Conservation (phyloP, 2,113 vertebrate genomes). For the Scophthalmus maximus region DNA sequence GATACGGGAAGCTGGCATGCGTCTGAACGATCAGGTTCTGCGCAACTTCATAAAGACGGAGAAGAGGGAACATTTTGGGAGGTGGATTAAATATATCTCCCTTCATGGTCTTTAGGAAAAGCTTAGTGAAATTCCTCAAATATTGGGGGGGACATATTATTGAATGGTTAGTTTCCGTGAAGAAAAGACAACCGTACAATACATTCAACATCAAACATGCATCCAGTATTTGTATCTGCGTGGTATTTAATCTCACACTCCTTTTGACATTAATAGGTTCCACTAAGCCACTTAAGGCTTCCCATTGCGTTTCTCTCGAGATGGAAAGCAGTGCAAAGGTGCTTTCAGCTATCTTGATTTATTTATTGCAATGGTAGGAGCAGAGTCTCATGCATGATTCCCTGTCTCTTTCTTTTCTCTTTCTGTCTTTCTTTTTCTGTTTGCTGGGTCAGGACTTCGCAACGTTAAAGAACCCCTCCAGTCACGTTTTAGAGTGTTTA, state of each 20-base stretch:
- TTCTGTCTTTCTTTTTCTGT: background rate
- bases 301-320: background rate
- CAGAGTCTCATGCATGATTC: background rate
- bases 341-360: background rate
- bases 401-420: background rate
- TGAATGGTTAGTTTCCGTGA: too few species aligned
- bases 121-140: background rate
- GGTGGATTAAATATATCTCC: background rate
- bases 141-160: background rate
- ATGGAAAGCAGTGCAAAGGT: background rate
- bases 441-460: too few species aligned
- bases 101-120: background rate
- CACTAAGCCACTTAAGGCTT: background rate
- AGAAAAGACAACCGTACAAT: background rate
- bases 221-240: background rate
- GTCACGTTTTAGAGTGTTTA: too few species aligned
- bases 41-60: background rate
- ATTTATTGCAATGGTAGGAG: background rate
- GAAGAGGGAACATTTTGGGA: background rate
- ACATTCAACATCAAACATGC: background rate
- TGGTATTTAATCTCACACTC: slow-evolving; percentile 9
- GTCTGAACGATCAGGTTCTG: background rate
- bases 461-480: too few species aligned
- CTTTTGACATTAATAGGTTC: slow-evolving; percentile 12
- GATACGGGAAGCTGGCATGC: background rate